Conservation (phyloP, 2,888 invertebrate species). For the Agrochola macilenta region DNA sequence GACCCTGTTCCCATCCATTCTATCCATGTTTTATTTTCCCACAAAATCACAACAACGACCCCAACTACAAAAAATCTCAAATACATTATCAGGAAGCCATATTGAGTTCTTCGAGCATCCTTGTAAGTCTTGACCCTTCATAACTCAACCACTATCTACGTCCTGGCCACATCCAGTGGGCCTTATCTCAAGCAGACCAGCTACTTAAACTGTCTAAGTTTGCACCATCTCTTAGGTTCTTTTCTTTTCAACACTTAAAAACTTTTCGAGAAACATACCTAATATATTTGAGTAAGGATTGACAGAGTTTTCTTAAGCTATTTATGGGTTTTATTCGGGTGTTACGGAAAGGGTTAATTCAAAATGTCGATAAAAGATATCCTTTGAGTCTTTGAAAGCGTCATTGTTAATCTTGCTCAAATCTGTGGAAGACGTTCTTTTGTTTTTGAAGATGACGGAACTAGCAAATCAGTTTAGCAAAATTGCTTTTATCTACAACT, state of each 20-base stretch:
- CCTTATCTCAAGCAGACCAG: slow-evolving; percentile 60
- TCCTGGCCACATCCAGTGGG: slow-evolving; percentile 63
- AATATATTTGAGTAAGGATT: slow-evolving; percentile 57
- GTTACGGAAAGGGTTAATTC: slow-evolving; percentile 32
- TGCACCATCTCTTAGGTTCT: slow-evolving; percentile 64
- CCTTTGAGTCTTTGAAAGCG: slow-evolving; percentile 13
- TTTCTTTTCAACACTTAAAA: slow-evolving; percentile 71
- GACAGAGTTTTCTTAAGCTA: slow-evolving; percentile 44
- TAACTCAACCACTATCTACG: slow-evolving; percentile 66
- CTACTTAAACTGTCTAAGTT: slow-evolving; percentile 76
- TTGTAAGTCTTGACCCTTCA: slow-evolving; percentile 65
- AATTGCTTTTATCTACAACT: not conserved
- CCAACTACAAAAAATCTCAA: not conserved
- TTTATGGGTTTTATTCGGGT: slow-evolving; percentile 41
- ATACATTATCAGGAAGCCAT: slow-evolving; percentile 21
- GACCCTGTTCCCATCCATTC: not conserved
- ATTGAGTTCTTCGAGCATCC: slow-evolving; percentile 48
- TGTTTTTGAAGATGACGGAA: slow-evolving; percentile 14
- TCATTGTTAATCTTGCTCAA: slow-evolving; percentile 1
- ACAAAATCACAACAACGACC: not conserved
- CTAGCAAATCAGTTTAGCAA: not conserved
- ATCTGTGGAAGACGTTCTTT: not conserved
- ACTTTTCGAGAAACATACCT: slow-evolving; percentile 40
- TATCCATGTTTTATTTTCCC: not conserved
- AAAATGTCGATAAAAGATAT: slow-evolving; percentile 25